Evolutionary conservation across 2,797 vertebrate genomes (phyloP), one percentile per base, ranked within the genome.

Genomic region (Antennarius maculatus): DNA sequence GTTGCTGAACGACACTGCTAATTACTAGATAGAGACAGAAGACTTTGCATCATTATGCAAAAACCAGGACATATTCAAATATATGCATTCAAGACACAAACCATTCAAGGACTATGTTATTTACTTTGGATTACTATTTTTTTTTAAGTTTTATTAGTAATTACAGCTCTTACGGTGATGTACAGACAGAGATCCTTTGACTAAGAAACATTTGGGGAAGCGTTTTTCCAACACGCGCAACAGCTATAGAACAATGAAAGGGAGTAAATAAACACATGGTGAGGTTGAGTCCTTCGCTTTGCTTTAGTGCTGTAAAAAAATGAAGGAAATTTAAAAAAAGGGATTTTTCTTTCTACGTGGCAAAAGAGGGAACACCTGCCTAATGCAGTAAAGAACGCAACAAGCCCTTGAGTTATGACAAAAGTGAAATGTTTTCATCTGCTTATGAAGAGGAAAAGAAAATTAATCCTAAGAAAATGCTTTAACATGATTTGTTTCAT

Each of bases 1-100:
- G 87, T 91, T 92, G 86, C 91, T 85, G 88, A 92, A 87, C 89
- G 88, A 91, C 91, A 91, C 81, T 63, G 86, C 88, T 93, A 93
- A 94, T 93, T 93, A 92, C 89, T 88, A 90, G 88, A 93, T 86
- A 92, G 89, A 93, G 91, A 92, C 84, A 84, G 86, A 85, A 88
- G 87, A 86, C 79, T 87, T 79, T 85, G 86, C 87, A 86, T 91
- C 87, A 86, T 92, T 91, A 89, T 91, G 86, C 86, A 89, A 86
- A 90, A 90, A 86, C 72, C 85, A 84, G 88, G 82, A 91, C 88
- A 88, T 86, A 89, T 89, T 91, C 77, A 87, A 88, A 90, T 90
- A 66, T 86, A 81, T 91, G 88, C 79, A 77, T 87, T 88, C 79
- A 74, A 77, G 78, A 71, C 79, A 77, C 74, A 85, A 89, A 79